These are phyloP conservation scores for Hucho hucho DNA, from an alignment of 2,113 vertebrate genomes.

Conservation along the genomic window DNA sequence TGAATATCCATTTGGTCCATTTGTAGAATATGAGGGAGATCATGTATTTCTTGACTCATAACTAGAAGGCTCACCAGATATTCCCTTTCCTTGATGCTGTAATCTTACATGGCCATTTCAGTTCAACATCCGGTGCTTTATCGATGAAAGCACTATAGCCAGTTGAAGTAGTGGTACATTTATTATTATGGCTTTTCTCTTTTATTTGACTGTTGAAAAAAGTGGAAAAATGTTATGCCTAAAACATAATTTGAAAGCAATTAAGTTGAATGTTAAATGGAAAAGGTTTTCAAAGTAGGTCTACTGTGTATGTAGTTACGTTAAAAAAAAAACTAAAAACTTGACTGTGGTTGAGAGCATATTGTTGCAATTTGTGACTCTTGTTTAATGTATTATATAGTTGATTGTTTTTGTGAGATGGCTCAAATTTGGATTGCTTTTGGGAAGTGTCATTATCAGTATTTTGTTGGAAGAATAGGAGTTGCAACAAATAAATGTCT, in stretches of 20 bases:
- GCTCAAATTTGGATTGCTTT: constrained; percentile 4
- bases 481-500: constrained; percentile 65
- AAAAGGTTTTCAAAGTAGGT: constrained; percentile 30
- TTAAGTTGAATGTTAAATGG: constrained; percentile 24
- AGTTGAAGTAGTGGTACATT: not conserved
- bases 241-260: not conserved
- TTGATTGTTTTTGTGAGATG: constrained; percentile 14
- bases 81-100: not conserved
- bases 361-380: constrained; percentile 24
- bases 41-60: too few species aligned
- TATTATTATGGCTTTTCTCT: constrained; percentile 12
- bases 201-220: constrained; percentile 11
- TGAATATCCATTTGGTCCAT: too few species aligned
- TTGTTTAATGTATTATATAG: constrained; percentile 3
- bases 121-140: constrained; percentile 14
- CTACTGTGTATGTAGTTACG: not conserved
- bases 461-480: constrained; percentile 38
- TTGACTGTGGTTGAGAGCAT: not conserved
- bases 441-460: constrained; percentile 19
- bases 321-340: too few species aligned
- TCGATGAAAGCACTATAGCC: not conserved
- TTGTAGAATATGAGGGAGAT: too few species aligned
- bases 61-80: not conserved
- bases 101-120: not conserved
- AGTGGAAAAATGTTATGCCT: constrained; percentile 22